Conservation (phyloP, 2,797 vertebrate species). For the Aselliscus stoliczkanus region DNA sequence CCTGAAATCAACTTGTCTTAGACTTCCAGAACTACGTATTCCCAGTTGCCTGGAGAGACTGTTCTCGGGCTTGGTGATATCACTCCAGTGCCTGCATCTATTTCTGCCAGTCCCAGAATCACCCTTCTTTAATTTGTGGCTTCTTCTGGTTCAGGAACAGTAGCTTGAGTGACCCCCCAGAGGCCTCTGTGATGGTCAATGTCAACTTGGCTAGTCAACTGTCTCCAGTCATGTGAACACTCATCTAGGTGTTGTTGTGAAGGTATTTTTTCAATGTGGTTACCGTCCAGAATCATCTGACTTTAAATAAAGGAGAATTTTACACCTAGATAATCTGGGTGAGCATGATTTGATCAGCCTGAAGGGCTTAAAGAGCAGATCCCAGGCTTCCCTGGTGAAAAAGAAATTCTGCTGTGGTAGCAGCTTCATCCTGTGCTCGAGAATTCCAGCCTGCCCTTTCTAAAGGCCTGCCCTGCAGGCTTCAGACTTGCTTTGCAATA, state of each 20-base stretch:
- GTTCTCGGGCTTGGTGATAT: not conserved
- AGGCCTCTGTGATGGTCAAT: not conserved
- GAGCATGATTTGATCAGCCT: not conserved
- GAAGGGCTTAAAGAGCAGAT: not conserved
- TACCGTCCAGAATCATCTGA: not conserved
- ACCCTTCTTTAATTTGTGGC: not conserved
- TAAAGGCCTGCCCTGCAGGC: accelerated
- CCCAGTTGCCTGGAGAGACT: not conserved
- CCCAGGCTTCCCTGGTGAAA: not conserved
- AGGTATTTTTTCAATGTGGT: not conserved
- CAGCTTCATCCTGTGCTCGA: not conserved
- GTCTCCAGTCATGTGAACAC: not conserved
- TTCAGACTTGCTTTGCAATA: not conserved
- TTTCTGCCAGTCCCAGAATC: accelerated
- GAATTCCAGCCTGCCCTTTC: not conserved
- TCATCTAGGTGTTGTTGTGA: not conserved
- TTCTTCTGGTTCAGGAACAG: not conserved
- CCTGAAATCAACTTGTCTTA: not conserved
- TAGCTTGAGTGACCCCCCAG: not conserved
- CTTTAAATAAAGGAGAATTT: not conserved
- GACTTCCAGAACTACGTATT: not conserved
- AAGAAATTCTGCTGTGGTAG: not conserved
- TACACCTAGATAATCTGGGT: not conserved
- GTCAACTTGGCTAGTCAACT: not conserved
- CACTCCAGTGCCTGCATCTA: not conserved